A percentile compares a stretch with the other conserved stretches of the same genome.
phyloP scores from a whole-genome alignment of 2,888 invertebrate species.

The Platycheirus rosarum region DNA sequence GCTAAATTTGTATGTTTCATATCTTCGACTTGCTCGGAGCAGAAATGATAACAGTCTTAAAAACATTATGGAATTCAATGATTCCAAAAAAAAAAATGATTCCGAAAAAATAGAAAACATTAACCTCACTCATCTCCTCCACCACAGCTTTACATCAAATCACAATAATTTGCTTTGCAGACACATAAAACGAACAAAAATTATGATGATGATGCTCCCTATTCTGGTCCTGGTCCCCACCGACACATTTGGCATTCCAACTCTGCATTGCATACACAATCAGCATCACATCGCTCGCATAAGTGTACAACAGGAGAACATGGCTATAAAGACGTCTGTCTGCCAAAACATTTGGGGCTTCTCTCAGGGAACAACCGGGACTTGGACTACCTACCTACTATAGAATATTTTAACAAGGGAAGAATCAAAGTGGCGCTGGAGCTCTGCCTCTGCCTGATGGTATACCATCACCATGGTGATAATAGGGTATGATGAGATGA shows the following conservation, averaged over 20 bases:
- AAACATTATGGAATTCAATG: too few relatives aligned
- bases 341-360: slow-evolving; percentile 67
- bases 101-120: slow-evolving; percentile 63
- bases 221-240: neutral
- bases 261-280: slow-evolving; percentile 16
- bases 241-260: slow-evolving; percentile 34
- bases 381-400: slow-evolving; percentile 27
- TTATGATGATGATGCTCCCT: neutral
- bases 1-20: too few relatives aligned
- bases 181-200: slow-evolving; percentile 28
- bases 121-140: slow-evolving; percentile 49
- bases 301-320: slow-evolving; percentile 64
- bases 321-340: slow-evolving; percentile 71
- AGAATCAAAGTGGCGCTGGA: slow-evolving; percentile 4
- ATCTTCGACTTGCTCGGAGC: too few relatives aligned
- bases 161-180: slow-evolving; percentile 48
- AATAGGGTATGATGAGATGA: slow-evolving; percentile 50
- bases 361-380: slow-evolving; percentile 67
- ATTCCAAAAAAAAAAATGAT: neutral
- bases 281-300: slow-evolving; percentile 36
- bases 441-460: too few relatives aligned
- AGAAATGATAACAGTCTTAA: too few relatives aligned
- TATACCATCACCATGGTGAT: too few relatives aligned
- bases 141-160: slow-evolving; percentile 38
- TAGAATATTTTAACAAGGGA: slow-evolving; percentile 20